A percentile compares a stretch with the other conserved stretches of the same genome.
Evolutionary conservation across 2,888 invertebrate species (phyloP).

Genomic region (Stenurella melanura): DNA sequence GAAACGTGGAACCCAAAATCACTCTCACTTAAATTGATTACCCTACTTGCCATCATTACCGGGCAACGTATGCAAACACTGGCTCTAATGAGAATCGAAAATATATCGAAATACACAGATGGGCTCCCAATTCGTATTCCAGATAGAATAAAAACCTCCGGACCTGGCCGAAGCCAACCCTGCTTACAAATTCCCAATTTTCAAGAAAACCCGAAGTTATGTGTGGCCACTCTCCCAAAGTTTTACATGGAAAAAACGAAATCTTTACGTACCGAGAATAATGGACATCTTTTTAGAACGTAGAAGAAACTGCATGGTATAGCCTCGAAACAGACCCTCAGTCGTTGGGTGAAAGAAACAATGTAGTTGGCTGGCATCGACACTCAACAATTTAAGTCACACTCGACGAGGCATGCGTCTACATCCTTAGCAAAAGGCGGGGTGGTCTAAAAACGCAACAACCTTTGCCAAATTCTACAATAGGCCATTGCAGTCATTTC

Average conservation of each 20-base stretch:
- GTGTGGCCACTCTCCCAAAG: conserved; percentile 37
- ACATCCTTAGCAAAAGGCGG: conserved; percentile 2
- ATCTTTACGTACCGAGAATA: not conserved
- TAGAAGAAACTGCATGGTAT: conserved; percentile 47
- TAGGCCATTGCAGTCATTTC: too few species aligned
- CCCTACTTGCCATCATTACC: conserved; percentile 31
- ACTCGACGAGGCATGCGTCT: not conserved
- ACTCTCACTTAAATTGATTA: conserved; percentile 36
- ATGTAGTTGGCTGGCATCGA: not conserved
- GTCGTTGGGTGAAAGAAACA: conserved; percentile 48
- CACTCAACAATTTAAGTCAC: not conserved
- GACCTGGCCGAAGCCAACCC: conserved; percentile 32
- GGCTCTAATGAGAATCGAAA: conserved; percentile 34
- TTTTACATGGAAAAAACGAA: conserved; percentile 37
- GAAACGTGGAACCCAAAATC: not conserved
- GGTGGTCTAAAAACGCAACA: too few species aligned
- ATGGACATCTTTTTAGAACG: conserved; percentile 26
- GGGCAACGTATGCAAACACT: conserved; percentile 42
- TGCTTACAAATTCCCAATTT: conserved; percentile 35
- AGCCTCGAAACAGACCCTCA: conserved; percentile 50
- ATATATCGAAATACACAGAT: conserved; percentile 3
- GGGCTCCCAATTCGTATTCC: conserved; percentile 40
- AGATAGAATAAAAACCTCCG: conserved; percentile 42
- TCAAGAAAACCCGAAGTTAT: conserved; percentile 40
- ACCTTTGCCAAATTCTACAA: too few species aligned